These are phyloP conservation scores for Sebastes itinus DNA, from an alignment of 2,797 vertebrate species.

Conservation along the genomic window DNA sequence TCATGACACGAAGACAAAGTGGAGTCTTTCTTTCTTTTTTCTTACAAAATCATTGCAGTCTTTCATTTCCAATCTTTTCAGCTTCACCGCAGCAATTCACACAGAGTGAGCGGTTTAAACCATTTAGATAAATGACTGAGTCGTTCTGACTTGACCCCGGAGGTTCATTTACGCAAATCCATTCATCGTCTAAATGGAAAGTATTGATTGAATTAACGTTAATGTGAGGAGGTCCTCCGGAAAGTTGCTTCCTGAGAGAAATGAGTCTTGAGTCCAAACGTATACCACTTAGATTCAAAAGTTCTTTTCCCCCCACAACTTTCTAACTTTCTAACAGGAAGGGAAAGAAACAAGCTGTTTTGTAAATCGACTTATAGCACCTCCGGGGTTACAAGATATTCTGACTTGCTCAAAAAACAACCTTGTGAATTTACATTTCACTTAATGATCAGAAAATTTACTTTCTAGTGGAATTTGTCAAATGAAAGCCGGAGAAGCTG, in stretches of 20 bases:
- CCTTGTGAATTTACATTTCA: neutral
- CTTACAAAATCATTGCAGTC: neutral
- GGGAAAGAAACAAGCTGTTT: conserved; percentile 4
- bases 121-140: conserved; percentile 54
- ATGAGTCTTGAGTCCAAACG: neutral
- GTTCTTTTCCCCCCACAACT: neutral
- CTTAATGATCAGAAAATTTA: neutral
- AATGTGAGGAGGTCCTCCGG: conserved; percentile 52
- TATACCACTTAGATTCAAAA: neutral
- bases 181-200: conserved; percentile 72
- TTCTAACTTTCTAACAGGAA: neutral
- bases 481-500: neutral
- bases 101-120: conserved; percentile 53
- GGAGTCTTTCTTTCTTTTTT: neutral
- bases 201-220: conserved; percentile 61
- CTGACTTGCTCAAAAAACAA: neutral
- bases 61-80: conserved; percentile 46
- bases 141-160: conserved; percentile 30
- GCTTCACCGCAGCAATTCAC: conserved; percentile 32
- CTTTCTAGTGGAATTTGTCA: neutral
- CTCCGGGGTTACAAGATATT: neutral
- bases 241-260: conserved; percentile 39
- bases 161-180: conserved; percentile 68
- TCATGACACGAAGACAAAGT: neutral
- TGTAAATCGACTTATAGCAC: neutral